A percentile compares a stretch with the other conserved stretches of the same genome.
Conservation (phyloP, 2,797 vertebrate genomes). For the Astyanax mexicanus region DNA sequence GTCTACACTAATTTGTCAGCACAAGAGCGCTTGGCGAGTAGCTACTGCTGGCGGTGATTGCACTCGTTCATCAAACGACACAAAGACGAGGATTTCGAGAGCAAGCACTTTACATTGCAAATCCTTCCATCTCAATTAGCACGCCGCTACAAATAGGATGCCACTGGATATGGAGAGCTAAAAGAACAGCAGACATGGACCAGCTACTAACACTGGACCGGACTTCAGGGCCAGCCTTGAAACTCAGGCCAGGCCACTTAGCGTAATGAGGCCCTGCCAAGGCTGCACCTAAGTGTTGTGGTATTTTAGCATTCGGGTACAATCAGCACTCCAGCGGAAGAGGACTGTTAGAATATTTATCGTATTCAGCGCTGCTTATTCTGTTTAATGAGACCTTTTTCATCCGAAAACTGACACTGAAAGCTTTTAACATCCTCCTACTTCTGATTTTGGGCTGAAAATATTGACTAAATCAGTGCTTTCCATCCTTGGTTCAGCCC, state of each 20-base stretch:
- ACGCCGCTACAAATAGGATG: conserved; percentile 11
- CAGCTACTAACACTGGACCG: conserved; percentile 1
- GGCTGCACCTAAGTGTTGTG: neutral
- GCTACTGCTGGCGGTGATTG: conserved; percentile 7
- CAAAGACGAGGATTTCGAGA: conserved; percentile 29
- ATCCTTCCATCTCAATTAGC: conserved; percentile 35
- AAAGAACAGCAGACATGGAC: neutral
- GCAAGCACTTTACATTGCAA: conserved; percentile 21
- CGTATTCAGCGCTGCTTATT: conserved; percentile 19
- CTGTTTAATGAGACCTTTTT: neutral
- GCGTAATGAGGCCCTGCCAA: conserved; percentile 9
- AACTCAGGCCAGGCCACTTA: conserved; percentile 1
- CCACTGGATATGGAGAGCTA: neutral
- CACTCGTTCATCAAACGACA: conserved; percentile 40
- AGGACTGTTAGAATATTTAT: conserved; percentile 25
- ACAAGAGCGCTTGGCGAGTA: neutral
- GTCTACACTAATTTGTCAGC: conserved; percentile 4
- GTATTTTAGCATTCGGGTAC: conserved; percentile 6
- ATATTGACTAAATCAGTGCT: too few species aligned
- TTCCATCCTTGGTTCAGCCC: too few species aligned
- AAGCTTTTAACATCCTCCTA: neutral
- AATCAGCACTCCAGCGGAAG: conserved; percentile 6
- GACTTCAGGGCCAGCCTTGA: conserved; percentile 1
- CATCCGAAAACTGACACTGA: neutral
- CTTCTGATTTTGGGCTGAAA: neutral